Conservation (phyloP, 1,140 invertebrate species). For the Drosophila melanogaster region DNA sequence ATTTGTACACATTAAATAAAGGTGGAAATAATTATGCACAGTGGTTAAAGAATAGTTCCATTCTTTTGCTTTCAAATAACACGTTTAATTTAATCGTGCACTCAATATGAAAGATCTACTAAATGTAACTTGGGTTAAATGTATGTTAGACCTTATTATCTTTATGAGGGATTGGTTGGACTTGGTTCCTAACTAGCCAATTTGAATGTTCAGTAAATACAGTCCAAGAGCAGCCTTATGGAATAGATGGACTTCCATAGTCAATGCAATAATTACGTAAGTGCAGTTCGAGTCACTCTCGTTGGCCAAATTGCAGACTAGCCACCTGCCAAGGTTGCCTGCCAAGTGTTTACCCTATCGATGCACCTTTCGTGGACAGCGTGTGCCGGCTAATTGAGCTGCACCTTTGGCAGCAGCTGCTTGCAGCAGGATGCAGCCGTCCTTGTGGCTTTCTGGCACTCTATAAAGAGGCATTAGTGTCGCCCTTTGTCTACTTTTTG, state of each 20-base stretch:
- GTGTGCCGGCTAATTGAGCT: constrained; percentile 48
- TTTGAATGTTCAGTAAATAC: constrained; percentile 1
- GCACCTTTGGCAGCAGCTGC: constrained; percentile 50
- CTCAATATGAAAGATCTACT: too few relatives aligned
- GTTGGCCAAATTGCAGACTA: constrained; percentile 33
- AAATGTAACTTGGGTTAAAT: too few relatives aligned
- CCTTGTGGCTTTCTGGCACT: constrained; percentile 43
- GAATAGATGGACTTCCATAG: not conserved
- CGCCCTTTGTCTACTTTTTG: constrained; percentile 48
- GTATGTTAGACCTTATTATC: too few relatives aligned
- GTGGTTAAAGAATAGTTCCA: too few relatives aligned
- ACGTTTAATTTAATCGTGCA: too few relatives aligned
- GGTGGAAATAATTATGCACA: not conserved
- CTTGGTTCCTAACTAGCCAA: not conserved
- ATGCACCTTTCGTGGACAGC: constrained; percentile 44
- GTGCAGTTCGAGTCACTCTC: constrained; percentile 30
- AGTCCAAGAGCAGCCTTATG: not conserved
- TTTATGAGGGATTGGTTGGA: not conserved
- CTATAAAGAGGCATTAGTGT: constrained; percentile 68
- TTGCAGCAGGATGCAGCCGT: constrained; percentile 38
- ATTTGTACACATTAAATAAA: constrained; percentile 1
- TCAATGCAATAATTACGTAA: constrained; percentile 39
- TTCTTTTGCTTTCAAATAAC: too few relatives aligned
- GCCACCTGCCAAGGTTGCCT: constrained; percentile 13
- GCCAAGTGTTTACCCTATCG: constrained; percentile 20